phyloP scores from a whole-genome alignment of 2,113 vertebrate genomes.

The Seriola rivoliana region DNA sequence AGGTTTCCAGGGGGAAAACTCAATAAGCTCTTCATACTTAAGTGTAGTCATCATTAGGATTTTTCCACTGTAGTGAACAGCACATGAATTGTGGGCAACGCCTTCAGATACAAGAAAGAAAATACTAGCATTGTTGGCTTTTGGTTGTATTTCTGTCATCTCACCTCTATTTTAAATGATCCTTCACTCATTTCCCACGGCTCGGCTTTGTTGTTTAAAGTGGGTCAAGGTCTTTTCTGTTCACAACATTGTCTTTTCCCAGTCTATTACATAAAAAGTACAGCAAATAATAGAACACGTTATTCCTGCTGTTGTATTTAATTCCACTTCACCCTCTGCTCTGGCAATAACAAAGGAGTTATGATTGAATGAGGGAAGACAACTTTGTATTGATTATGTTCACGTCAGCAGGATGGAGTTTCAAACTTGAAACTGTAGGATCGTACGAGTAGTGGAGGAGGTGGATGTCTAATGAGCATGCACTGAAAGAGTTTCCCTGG shows the following conservation, averaged over 20 bases:
- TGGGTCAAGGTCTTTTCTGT: conserved; percentile 66
- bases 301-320: conserved; percentile 13
- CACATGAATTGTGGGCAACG: conserved; percentile 65
- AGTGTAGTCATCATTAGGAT: conserved; percentile 74
- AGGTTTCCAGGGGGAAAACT: conserved; percentile 76
- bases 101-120: conserved; percentile 44
- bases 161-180: conserved; percentile 60
- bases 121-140: conserved; percentile 36
- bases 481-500: neutral
- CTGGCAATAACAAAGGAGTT: neutral
- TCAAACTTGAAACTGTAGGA: neutral
- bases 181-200: conserved; percentile 60
- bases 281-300: conserved; percentile 19
- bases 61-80: conserved; percentile 78
- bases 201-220: conserved; percentile 66
- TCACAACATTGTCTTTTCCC: conserved; percentile 56
- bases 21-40: conserved; percentile 80
- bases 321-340: neutral
- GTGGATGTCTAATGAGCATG: conserved; percentile 3
- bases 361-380: neutral
- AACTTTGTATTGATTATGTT: neutral
- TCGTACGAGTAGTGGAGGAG: neutral
- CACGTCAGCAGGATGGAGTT: conserved; percentile 11
- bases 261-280: conserved; percentile 37
- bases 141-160: conserved; percentile 53